These are phyloP conservation scores for Tauraco erythrolophus DNA, from an alignment of 2,113 vertebrate genomes.

Conservation along the genomic window DNA sequence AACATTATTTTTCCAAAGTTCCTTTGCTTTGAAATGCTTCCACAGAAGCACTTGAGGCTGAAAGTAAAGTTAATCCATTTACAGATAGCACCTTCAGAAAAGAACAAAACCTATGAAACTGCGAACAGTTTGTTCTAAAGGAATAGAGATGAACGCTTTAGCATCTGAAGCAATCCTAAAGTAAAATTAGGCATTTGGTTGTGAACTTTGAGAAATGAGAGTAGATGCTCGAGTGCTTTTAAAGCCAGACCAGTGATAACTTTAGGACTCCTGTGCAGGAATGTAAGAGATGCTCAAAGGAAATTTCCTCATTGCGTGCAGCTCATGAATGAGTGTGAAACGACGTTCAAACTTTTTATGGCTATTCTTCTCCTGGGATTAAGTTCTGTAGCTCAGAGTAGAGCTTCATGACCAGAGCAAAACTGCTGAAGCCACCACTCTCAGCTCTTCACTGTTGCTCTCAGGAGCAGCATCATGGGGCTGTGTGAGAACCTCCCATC, in stretches of 20 bases:
- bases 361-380: background rate
- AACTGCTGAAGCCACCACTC: background rate
- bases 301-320: background rate
- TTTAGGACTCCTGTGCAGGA: background rate
- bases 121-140: background rate
- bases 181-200: background rate
- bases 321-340: background rate
- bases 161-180: background rate
- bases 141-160: background rate
- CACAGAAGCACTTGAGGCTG: slow-evolving; percentile 2
- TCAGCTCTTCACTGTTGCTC: background rate
- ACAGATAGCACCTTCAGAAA: background rate
- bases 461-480: fast-evolving
- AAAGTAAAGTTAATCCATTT: slow-evolving; percentile 31
- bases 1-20: slow-evolving; percentile 31
- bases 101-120: slow-evolving; percentile 12
- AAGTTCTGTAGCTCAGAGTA: background rate
- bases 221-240: background rate
- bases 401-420: background rate
- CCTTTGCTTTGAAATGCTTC: slow-evolving; percentile 27
- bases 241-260: background rate
- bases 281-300: background rate
- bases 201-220: background rate
- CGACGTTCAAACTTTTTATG: fast-evolving
- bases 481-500: background rate